phyloP scores from a whole-genome alignment of 2,888 invertebrate species.

The Bruchidius siliquastri region DNA sequence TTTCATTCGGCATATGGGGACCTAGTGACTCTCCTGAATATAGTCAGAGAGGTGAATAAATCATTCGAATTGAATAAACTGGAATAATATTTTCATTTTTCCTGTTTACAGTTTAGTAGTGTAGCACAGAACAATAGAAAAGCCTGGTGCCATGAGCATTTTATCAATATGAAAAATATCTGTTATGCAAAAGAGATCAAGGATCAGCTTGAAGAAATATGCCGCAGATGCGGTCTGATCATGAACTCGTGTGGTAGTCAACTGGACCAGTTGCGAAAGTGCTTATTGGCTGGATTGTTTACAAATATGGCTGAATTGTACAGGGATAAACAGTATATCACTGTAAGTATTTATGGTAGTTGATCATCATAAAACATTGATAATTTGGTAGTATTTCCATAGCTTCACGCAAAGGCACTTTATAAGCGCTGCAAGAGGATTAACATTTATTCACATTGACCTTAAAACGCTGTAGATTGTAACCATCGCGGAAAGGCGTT shows the following conservation, averaged over 20 bases:
- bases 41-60: slow-evolving; percentile 66
- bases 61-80: too few species aligned
- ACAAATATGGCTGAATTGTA: slow-evolving; percentile 81
- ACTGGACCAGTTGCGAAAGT: slow-evolving; percentile 66
- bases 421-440: too few species aligned
- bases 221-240: slow-evolving; percentile 55
- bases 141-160: slow-evolving; percentile 87
- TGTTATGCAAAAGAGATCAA: slow-evolving; percentile 75
- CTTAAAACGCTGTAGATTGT: too few species aligned
- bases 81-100: too few species aligned
- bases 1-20: slow-evolving; percentile 86
- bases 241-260: slow-evolving; percentile 61
- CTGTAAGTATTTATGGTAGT: slow-evolving; percentile 51
- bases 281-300: slow-evolving; percentile 76
- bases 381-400: too few species aligned
- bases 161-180: slow-evolving; percentile 77
- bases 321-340: slow-evolving; percentile 65
- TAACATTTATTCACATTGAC: too few species aligned
- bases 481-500: too few species aligned
- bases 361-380: too few species aligned
- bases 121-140: slow-evolving; percentile 54
- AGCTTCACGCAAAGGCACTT: too few species aligned
- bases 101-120: slow-evolving; percentile 49
- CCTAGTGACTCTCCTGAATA: slow-evolving; percentile 85
- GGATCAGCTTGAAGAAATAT: slow-evolving; percentile 69